Percentiles rank a stretch among this genome's conserved stretches.
phyloP scores from a whole-genome alignment of 2,797 vertebrate genomes.

The Mus caroli region DNA sequence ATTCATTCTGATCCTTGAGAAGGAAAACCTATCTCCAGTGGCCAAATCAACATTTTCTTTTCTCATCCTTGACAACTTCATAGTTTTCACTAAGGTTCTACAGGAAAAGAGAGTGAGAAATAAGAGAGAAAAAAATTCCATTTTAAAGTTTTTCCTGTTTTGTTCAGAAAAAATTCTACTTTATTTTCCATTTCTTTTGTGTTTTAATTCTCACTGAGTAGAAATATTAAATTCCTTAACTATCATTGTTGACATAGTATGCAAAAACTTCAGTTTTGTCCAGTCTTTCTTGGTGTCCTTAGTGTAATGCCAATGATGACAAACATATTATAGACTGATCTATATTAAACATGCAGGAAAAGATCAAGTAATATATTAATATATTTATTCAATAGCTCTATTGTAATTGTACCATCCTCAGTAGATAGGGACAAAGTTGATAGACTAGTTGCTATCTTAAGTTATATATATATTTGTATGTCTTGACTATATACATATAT shows the following conservation, averaged over 20 bases:
- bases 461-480: neutral
- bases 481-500: neutral
- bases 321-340: neutral
- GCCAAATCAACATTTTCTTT: slow-evolving; percentile 69
- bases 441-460: neutral
- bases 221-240: slow-evolving; percentile 36
- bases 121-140: neutral
- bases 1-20: slow-evolving; percentile 14
- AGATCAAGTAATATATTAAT: neutral
- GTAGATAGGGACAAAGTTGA: neutral
- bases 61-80: slow-evolving; percentile 73
- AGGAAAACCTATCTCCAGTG: slow-evolving; percentile 52
- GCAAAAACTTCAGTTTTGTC: slow-evolving; percentile 8
- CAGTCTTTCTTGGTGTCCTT: neutral
- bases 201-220: slow-evolving; percentile 29
- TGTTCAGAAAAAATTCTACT: neutral
- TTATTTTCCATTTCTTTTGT: neutral
- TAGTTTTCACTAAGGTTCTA: slow-evolving; percentile 28
- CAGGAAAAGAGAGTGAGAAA: neutral
- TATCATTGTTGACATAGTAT: neutral
- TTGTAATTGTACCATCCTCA: neutral
- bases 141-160: slow-evolving; percentile 58
- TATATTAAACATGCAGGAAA: neutral
- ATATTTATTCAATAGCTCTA: slow-evolving; percentile 1
- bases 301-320: neutral